Evolutionary conservation across 1,140 invertebrate species (phyloP).

Genomic region (Anastrepha obliqua): DNA sequence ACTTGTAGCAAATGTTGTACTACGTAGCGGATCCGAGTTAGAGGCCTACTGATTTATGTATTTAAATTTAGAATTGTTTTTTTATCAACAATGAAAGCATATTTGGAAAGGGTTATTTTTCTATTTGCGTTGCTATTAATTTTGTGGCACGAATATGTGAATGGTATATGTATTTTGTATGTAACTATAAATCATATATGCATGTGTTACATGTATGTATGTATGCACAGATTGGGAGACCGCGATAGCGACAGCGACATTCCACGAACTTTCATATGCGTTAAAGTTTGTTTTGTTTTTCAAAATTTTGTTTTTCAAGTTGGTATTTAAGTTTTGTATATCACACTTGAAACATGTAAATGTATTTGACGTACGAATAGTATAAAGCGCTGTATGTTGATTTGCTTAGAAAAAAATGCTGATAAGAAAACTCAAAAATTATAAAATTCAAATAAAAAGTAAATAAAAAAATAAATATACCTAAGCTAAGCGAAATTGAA

Average conservation of each 20-base stretch:
- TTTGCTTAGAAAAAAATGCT: neutral
- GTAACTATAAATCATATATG: constrained; percentile 3
- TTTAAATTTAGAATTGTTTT: neutral
- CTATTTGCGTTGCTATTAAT: neutral
- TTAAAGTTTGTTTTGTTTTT: constrained; percentile 35
- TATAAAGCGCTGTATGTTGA: neutral
- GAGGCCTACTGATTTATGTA: neutral
- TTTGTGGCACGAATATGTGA: neutral
- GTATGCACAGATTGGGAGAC: constrained; percentile 74
- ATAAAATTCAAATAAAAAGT: neutral
- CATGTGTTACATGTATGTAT: constrained; percentile 25
- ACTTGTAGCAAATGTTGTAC: constrained; percentile 14
- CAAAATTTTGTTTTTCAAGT: constrained; percentile 38
- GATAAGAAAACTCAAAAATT: neutral
- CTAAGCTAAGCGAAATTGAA: neutral
- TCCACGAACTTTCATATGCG: constrained; percentile 66
- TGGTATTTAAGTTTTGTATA: neutral
- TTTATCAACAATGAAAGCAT: constrained; percentile 28
- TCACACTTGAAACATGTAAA: neutral
- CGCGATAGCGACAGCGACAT: constrained; percentile 73
- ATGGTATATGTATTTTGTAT: constrained; percentile 36
- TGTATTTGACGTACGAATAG: constrained; percentile 11
- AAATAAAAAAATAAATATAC: constrained; percentile 18
- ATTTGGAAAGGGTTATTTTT: neutral
- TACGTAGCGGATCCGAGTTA: neutral